Percentiles rank a stretch among this genome's conserved stretches.
Conservation (phyloP, 1,140 invertebrate species). For the Nixonia krombeini region DNA sequence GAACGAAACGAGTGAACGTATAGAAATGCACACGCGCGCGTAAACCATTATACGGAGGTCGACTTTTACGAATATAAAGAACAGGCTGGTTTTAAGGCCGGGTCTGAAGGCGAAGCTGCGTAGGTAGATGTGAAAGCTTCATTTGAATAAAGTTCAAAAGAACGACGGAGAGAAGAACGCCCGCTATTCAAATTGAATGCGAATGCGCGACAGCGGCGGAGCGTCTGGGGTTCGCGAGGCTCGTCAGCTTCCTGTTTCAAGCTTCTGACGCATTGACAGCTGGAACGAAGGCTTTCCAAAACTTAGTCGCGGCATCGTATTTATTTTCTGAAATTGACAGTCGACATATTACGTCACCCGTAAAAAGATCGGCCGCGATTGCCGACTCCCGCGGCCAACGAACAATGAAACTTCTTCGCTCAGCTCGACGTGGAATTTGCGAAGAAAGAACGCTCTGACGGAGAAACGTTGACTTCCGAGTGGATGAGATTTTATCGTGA, state of each 20-base stretch:
- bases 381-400: conserved; percentile 35
- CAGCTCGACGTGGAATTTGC: conserved; percentile 30
- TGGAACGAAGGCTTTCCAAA: conserved; percentile 39
- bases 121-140: conserved; percentile 33
- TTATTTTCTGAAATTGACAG: conserved; percentile 48
- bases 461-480: conserved; percentile 34
- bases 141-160: conserved; percentile 64
- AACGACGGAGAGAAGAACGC: conserved; percentile 34
- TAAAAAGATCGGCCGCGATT: conserved; percentile 41
- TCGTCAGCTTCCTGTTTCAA: conserved; percentile 62
- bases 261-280: conserved; percentile 52
- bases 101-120: conserved; percentile 24
- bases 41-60: conserved; percentile 6
- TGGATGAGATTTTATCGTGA: conserved; percentile 28
- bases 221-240: conserved; percentile 53
- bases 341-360: conserved; percentile 41
- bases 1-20: conserved; percentile 20
- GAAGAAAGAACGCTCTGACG: conserved; percentile 19
- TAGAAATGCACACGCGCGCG: no score
- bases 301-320: conserved; percentile 35
- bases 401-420: conserved; percentile 40
- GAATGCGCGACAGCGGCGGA: conserved; percentile 52
- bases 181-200: conserved; percentile 60
- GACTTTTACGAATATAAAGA: conserved; percentile 27
- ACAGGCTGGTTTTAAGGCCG: conserved; percentile 31